Evolutionary conservation across 2,113 vertebrate species (phyloP), one percentile per base, ranked within the genome.

Genomic region (Antennarius striatus): DNA sequence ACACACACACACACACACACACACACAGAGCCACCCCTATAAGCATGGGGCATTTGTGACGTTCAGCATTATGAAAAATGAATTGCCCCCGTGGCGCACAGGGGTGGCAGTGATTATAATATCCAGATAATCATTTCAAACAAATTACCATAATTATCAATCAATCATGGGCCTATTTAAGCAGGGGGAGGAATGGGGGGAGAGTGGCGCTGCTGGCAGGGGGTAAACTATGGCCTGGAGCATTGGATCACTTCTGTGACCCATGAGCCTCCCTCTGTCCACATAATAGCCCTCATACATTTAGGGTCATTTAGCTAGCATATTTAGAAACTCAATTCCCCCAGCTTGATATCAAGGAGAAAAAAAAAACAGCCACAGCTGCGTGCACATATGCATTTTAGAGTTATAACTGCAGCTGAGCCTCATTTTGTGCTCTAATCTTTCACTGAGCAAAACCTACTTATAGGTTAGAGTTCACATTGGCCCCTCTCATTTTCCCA

Each of bases 81-180:
- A 89, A 85, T 84, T 78, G 79, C 54, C 86, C 82, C 72, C 68
- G 22, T 89, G 77, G 90, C 88, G 13, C 68, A 85, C 22, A 75
- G 88, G 92, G 86, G 86, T 86, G 87, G 75, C 92, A 69, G 69
- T 71, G 87, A 91, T 91, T 93, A 90, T 95, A 95, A 95, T 93
- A 92, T 92, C 94, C 94, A 94, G 91, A 96, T 95, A 93, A 96
- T 95, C 94, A 96, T 96, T 94, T 94, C 86, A 93, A 93, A 93
- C 93, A 93, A 95, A 96, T 99, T 93, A 97, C 94, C 93, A 94
- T 96, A 94, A 97, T 95, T 95, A 95, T 95, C 95, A 93, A 95
- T 98, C 96, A 93, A 94, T 98, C 96, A 94, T 93, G 92, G 86
- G 65, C 51, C 85, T 50, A 85, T 63, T 89, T 70, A 91, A 92